phyloP scores from a whole-genome alignment of 2,113 vertebrate genomes.

The Heterocephalus glaber region DNA sequence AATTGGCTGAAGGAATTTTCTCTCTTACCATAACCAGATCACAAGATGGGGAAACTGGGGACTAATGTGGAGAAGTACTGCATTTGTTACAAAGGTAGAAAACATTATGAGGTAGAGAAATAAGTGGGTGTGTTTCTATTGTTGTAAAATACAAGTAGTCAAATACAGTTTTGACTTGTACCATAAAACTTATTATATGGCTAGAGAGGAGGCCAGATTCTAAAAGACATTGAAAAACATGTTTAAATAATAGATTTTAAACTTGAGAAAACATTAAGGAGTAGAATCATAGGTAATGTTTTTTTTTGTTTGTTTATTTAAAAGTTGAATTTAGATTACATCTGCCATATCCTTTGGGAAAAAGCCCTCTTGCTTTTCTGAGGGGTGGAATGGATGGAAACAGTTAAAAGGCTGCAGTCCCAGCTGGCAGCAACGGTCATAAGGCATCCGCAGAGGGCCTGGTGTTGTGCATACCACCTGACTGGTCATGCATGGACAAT shows the following conservation, averaged over 20 bases:
- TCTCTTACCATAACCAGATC: not conserved
- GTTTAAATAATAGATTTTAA: conserved; percentile 32
- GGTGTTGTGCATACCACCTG: not conserved
- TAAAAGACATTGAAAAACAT: not conserved
- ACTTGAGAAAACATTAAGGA: not conserved
- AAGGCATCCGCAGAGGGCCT: not conserved
- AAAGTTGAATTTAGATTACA: not conserved
- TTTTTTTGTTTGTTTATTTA: conserved; percentile 10
- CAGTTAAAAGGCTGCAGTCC: not conserved
- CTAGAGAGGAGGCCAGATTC: not conserved
- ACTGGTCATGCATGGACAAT: not conserved
- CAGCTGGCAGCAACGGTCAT: not conserved
- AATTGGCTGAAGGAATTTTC: not conserved
- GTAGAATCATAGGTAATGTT: not conserved
- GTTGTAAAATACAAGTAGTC: not conserved
- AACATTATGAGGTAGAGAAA: not conserved
- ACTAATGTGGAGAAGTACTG: not conserved
- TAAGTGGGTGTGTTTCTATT: not conserved
- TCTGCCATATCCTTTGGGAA: not conserved
- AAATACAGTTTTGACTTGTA: not conserved
- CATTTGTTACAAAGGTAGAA: not conserved
- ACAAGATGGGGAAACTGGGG: not conserved
- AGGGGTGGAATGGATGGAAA: not conserved
- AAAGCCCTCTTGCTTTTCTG: not conserved
- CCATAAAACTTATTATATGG: not conserved